Evolutionary conservation across 2,888 invertebrate genomes (phyloP).

Genomic region (Heliconius ismenius): DNA sequence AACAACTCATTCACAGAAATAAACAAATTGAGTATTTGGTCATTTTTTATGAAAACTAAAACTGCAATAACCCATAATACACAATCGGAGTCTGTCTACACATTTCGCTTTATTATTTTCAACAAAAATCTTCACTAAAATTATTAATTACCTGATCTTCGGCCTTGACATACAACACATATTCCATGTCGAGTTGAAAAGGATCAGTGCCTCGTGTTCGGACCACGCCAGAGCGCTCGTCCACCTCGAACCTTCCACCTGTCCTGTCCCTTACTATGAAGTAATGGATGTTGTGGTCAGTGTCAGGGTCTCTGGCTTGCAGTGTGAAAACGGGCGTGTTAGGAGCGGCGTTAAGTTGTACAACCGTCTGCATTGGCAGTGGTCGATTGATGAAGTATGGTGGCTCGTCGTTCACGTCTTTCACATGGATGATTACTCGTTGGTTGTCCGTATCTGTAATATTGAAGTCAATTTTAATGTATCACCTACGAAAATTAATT

Average conservation of each 20-base stretch:
- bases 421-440: constrained; percentile 95
- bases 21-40: neutral
- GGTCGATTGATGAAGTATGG: constrained; percentile 99
- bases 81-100: neutral
- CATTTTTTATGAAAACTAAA: neutral
- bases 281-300: constrained; percentile 97
- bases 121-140: neutral
- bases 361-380: constrained; percentile 97
- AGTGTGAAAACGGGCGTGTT: constrained; percentile 98
- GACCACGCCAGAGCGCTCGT: constrained; percentile 95
- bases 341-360: constrained; percentile 96
- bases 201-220: constrained; percentile 94
- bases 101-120: neutral
- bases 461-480: neutral
- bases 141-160: constrained; percentile 87
- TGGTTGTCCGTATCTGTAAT: constrained; percentile 95
- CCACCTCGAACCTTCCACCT: constrained; percentile 90
- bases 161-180: constrained; percentile 97
- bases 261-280: constrained; percentile 96
- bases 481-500: neutral
- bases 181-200: constrained; percentile 97
- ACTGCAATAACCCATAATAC: neutral
- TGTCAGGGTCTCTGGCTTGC: constrained; percentile 97
- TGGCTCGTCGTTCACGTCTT: constrained; percentile 98
- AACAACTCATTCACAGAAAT: neutral